These are phyloP conservation scores for Cantharis rufa DNA, from an alignment of 2,888 invertebrate species.

Conservation along the genomic window DNA sequence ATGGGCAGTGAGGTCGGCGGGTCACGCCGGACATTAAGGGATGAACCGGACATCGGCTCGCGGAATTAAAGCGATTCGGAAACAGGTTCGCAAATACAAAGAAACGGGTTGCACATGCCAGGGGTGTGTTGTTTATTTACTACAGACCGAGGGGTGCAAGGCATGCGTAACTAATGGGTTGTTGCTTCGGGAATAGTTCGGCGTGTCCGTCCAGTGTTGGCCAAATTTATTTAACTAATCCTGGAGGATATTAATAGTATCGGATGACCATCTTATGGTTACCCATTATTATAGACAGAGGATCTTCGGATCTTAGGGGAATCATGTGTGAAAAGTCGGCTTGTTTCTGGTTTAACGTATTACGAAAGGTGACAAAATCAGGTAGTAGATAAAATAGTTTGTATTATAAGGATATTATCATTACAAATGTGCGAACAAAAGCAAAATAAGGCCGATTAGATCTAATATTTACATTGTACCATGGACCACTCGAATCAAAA, in stretches of 20 bases:
- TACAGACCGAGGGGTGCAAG: conserved; percentile 43
- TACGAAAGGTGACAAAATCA: conserved; percentile 39
- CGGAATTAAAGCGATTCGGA: conserved; percentile 45
- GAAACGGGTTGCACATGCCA: conserved; percentile 48
- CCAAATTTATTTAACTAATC: conserved; percentile 22
- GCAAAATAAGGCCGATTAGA: conserved; percentile 39
- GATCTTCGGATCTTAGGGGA: conserved; percentile 22
- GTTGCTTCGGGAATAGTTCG: conserved; percentile 19
- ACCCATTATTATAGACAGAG: conserved; percentile 28
- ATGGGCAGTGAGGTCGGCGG: conserved; percentile 56
- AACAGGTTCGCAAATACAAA: conserved; percentile 48
- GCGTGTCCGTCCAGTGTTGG: conserved; percentile 9
- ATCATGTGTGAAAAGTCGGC: conserved; percentile 38
- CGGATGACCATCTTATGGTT: background rate
- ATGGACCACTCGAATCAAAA: conserved; percentile 46
- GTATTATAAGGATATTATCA: conserved; percentile 38
- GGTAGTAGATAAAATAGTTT: conserved; percentile 38
- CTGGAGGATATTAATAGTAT: conserved; percentile 24
- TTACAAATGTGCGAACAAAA: conserved; percentile 46
- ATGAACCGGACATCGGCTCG: conserved; percentile 51
- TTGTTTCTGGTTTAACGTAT: conserved; percentile 47
- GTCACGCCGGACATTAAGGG: conserved; percentile 56
- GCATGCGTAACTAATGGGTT: conserved; percentile 50
- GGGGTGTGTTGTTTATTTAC: conserved; percentile 52
- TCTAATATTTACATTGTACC: conserved; percentile 30